Evolutionary conservation across 2,797 vertebrate species (phyloP).

Genomic region (Gila robusta): DNA sequence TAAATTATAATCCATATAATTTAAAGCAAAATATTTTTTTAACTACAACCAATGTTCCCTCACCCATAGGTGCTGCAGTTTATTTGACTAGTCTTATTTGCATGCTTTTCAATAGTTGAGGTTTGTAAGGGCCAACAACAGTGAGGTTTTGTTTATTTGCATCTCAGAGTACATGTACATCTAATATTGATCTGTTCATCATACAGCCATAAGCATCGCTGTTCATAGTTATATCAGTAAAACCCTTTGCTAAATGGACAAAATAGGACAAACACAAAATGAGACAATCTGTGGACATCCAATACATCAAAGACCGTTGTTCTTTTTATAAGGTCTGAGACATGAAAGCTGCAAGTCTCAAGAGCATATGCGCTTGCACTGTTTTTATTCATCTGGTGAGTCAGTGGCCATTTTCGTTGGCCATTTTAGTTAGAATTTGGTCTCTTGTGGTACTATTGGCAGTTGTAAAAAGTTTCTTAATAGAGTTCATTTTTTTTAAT

Average conservation of each 20-base stretch:
- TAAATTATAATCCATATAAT: not conserved
- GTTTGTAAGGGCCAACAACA: conserved; percentile 77
- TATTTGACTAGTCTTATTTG: conserved; percentile 73
- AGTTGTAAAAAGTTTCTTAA: conserved; percentile 44
- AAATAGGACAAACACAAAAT: conserved; percentile 16
- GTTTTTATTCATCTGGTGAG: conserved; percentile 46
- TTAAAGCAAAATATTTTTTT: not conserved
- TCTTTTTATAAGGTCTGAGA: conserved; percentile 33
- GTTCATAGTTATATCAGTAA: conserved; percentile 6
- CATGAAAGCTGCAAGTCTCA: conserved; percentile 22
- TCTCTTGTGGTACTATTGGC: conserved; percentile 47
- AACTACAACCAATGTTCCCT: not conserved
- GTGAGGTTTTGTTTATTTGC: conserved; percentile 80
- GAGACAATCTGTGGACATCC: conserved; percentile 29
- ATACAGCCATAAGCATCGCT: conserved; percentile 29
- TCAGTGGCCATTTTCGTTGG: conserved; percentile 35
- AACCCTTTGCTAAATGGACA: conserved; percentile 1
- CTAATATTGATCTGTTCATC: conserved; percentile 58
- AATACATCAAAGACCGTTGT: conserved; percentile 32
- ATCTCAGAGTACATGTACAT: conserved; percentile 68
- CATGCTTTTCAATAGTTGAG: conserved; percentile 78
- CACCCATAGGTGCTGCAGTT: conserved; percentile 13
- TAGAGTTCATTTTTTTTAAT: conserved; percentile 14
- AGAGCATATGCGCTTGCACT: conserved; percentile 19
- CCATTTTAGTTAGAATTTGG: conserved; percentile 37